Evolutionary conservation across 2,113 vertebrate species (phyloP), one percentile per base, ranked within the genome.

Genomic region (Sprattus sprattus): DNA sequence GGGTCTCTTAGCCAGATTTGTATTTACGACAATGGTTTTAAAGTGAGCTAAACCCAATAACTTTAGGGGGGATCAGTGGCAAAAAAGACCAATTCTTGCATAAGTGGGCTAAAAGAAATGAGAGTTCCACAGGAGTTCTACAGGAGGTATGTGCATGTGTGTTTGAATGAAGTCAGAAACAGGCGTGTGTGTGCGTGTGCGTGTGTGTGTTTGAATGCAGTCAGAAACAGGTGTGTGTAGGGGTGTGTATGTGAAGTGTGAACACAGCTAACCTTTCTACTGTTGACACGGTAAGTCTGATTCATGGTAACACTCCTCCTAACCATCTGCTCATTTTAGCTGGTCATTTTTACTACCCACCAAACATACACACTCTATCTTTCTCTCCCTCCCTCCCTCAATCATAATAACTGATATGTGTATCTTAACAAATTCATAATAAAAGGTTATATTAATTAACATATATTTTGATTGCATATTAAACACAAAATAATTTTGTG

Each of bases 231-330:
- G 71, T 4, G 9, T 13, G 71, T 78, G 71, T 32, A 39, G 25
- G 71, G 25, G 71, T 10, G 71, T 15, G 71, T 39, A 10, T 39
- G 71, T 15, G 71, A 13, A 78, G 71, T 78, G 71, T 78, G 25
- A 78, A 78, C 25, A 78, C 71, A 39, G 71, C 71, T 78, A 78
- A 78, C 71, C 71, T 78, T 78, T 78, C 71, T 78, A 3, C 28
- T 5, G 71, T 78, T 78, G 71, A 78, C 71, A 78, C 25, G 32
- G 71, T 78, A 32, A 13, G 11, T 78, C 32, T 78, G 71, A 78
- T 78, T 78, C 71, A 78, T 78, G 32, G 10, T 78, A 32, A 78
- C 71, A 78, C 71, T 78, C 71, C 71, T 78, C 71, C 71, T 39
- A 78, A 78, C 28, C 71, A 78, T 78, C 71, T 78, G 71, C 71